Evolutionary conservation across 2,797 vertebrate genomes (phyloP).

Genomic region (Glossophaga mutica): DNA sequence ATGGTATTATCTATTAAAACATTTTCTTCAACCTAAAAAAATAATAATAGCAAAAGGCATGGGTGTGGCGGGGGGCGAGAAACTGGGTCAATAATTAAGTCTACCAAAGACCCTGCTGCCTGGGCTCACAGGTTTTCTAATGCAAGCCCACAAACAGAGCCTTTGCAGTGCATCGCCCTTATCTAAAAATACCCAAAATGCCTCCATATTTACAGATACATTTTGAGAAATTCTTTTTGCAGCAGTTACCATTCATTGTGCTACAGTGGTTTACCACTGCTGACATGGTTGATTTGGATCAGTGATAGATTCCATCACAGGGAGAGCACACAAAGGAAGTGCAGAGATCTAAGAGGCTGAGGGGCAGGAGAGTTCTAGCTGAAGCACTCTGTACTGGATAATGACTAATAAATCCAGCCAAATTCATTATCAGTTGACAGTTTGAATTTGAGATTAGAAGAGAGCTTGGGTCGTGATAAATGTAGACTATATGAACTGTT

Average conservation of each 20-base stretch:
- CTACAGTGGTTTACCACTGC: not conserved
- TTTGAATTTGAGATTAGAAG: not conserved
- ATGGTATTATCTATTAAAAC: not conserved
- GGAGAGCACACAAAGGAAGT: not conserved
- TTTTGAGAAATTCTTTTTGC: not conserved
- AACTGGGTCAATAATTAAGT: not conserved
- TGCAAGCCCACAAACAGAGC: not conserved
- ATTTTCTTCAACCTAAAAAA: not conserved
- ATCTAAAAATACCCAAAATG: not conserved
- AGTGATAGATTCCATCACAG: not conserved
- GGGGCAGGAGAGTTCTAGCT: not conserved
- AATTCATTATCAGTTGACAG: not conserved
- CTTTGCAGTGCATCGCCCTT: not conserved
- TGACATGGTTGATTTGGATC: not conserved
- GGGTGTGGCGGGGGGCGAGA: not conserved
- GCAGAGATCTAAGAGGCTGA: not conserved
- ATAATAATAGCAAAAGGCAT: not conserved
- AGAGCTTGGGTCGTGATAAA: not conserved
- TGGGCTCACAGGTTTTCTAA: not conserved
- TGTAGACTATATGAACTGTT: not conserved
- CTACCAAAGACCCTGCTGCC: not conserved
- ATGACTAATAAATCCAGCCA: not conserved
- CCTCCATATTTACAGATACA: not conserved
- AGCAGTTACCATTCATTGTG: not conserved
- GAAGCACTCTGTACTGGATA: not conserved